Evolutionary conservation across 2,797 vertebrate species (phyloP).

Genomic region (Chromobotia macracanthus): DNA sequence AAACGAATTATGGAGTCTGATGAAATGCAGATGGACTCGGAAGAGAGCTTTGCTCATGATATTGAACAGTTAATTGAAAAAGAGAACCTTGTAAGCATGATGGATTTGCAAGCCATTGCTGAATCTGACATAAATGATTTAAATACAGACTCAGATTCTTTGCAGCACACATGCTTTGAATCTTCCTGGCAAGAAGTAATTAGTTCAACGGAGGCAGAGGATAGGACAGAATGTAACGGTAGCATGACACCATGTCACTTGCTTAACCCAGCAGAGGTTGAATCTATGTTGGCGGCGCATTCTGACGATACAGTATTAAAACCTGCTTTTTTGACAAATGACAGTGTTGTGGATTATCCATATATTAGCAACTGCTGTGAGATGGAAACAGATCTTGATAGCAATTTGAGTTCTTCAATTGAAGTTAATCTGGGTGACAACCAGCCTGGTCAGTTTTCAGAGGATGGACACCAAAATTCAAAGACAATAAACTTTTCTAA

Average conservation of each 20-base stretch:
- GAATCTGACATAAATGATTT: slow-evolving; percentile 62
- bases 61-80: slow-evolving; percentile 68
- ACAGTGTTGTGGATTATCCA: slow-evolving; percentile 72
- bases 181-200: slow-evolving; percentile 65
- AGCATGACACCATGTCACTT: slow-evolving; percentile 37
- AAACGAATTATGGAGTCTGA: slow-evolving; percentile 44
- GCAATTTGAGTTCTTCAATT: slow-evolving; percentile 67
- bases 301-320: slow-evolving; percentile 66
- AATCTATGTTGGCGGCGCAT: slow-evolving; percentile 49
- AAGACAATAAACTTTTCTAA: slow-evolving; percentile 32
- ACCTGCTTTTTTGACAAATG: slow-evolving; percentile 63
- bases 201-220: slow-evolving; percentile 42
- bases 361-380: slow-evolving; percentile 78
- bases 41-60: slow-evolving; percentile 59
- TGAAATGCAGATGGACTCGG: slow-evolving; percentile 60
- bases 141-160: slow-evolving; percentile 65
- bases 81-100: slow-evolving; percentile 62
- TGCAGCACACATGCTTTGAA: slow-evolving; percentile 66
- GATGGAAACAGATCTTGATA: slow-evolving; percentile 60
- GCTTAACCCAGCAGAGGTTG: slow-evolving; percentile 56
- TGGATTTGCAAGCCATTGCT: slow-evolving; percentile 60
- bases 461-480: slow-evolving; percentile 57
- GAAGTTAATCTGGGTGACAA: slow-evolving; percentile 61
- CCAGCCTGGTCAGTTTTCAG: slow-evolving; percentile 50
- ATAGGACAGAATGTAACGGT: slow-evolving; percentile 10